Evolutionary conservation across 1,140 invertebrate species (phyloP).

Genomic region (Drosophila setifemur): DNA sequence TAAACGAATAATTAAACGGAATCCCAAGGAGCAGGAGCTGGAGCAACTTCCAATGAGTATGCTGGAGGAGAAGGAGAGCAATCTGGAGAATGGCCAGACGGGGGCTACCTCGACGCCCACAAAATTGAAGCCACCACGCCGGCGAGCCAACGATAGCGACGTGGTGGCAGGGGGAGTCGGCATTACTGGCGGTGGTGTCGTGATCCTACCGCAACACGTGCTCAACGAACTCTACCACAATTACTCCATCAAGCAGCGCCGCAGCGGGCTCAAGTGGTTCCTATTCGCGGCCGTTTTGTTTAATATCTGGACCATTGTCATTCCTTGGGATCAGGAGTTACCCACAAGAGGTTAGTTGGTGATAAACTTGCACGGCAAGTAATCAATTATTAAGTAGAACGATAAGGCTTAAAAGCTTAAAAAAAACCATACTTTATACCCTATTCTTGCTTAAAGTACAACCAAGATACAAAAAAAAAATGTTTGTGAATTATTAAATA

Average conservation of each 20-base stretch:
- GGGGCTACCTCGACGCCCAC: constrained; percentile 45
- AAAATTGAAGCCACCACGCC: constrained; percentile 31
- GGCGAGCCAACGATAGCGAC: constrained; percentile 57
- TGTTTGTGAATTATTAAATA: too few species aligned
- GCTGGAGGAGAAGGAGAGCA: constrained; percentile 59
- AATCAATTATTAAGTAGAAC: too few species aligned
- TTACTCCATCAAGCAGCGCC: constrained; percentile 89
- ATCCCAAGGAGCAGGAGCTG: background rate
- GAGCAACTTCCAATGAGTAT: constrained; percentile 35
- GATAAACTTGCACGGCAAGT: background rate
- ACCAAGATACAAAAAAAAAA: too few species aligned
- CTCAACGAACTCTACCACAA: constrained; percentile 90
- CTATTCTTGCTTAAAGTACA: too few species aligned
- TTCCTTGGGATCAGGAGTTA: constrained; percentile 84
- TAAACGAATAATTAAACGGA: constrained; percentile 44
- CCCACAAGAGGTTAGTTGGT: constrained; percentile 60
- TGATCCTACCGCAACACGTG: constrained; percentile 84
- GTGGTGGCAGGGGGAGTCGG: constrained; percentile 61
- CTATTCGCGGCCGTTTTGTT: constrained; percentile 87
- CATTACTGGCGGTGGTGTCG: constrained; percentile 61
- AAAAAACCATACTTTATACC: too few species aligned
- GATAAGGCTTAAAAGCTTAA: too few species aligned
- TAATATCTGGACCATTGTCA: constrained; percentile 86
- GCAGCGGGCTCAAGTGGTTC: constrained; percentile 90
- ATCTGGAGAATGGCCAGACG: constrained; percentile 61